Evolutionary conservation across 2,888 invertebrate genomes (phyloP).

Genomic region (Piscicola geometra): DNA sequence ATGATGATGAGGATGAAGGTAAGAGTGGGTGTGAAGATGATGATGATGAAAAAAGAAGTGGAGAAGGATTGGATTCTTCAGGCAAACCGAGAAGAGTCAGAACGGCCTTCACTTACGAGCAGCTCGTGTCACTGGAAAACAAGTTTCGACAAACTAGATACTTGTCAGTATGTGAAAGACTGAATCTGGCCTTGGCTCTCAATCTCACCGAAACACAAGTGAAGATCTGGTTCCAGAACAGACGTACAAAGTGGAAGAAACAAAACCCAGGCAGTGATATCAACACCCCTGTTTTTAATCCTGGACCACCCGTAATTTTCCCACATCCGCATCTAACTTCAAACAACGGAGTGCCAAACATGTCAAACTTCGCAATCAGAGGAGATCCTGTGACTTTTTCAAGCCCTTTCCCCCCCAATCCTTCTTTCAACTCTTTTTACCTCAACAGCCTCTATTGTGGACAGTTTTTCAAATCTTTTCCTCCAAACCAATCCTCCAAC

Average conservation of each 20-base stretch:
- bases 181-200: constrained; percentile 87
- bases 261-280: constrained; percentile 98
- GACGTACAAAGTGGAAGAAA: constrained; percentile 96
- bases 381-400: background rate
- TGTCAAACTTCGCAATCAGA: background rate
- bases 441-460: constrained; percentile 36
- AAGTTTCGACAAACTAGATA: constrained; percentile 93
- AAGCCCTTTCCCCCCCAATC: background rate
- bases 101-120: constrained; percentile 98
- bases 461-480: constrained; percentile 20
- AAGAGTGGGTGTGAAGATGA: background rate
- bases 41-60: background rate
- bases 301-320: constrained; percentile 27
- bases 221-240: constrained; percentile 64
- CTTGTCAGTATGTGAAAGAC: constrained; percentile 91
- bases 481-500: background rate
- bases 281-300: constrained; percentile 49
- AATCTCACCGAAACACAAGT: constrained; percentile 92
- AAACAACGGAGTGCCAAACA: background rate
- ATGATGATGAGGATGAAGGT: constrained; percentile 14
- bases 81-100: constrained; percentile 62
- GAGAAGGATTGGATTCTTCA: constrained; percentile 7
- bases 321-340: constrained; percentile 16
- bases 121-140: constrained; percentile 89
- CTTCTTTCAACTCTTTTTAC: constrained; percentile 27